Conservation (phyloP, 2,113 vertebrate species). For the Tachysurus vachellii region DNA sequence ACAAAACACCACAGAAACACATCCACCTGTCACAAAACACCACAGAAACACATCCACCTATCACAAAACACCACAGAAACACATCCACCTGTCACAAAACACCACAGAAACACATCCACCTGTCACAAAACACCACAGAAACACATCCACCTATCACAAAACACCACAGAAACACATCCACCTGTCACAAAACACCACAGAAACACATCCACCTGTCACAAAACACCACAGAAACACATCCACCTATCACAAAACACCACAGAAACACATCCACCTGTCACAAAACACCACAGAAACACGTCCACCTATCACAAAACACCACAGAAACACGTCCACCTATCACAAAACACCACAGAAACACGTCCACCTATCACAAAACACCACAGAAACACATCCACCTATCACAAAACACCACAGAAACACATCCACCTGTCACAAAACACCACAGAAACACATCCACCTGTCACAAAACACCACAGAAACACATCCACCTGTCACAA, state of each 20-base stretch:
- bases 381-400: neutral
- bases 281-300: neutral
- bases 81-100: too few species aligned
- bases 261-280: neutral
- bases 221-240: neutral
- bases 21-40: neutral
- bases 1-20: neutral
- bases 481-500: too few species aligned
- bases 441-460: too few species aligned
- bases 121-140: too few species aligned
- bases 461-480: too few species aligned
- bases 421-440: too few species aligned
- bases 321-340: neutral
- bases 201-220: conserved; percentile 76
- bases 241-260: neutral
- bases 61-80: conserved; percentile 49
- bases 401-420: neutral
- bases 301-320: neutral
- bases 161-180: neutral
- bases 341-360: neutral
- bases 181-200: conserved; percentile 67
- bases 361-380: neutral
- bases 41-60: conserved; percentile 78
- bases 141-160: too few species aligned
- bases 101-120: too few species aligned